Percentiles rank a stretch among this genome's conserved stretches.
phyloP scores from a whole-genome alignment of 2,113 vertebrate species.

The mouse (Mus musculus) region DNA sequence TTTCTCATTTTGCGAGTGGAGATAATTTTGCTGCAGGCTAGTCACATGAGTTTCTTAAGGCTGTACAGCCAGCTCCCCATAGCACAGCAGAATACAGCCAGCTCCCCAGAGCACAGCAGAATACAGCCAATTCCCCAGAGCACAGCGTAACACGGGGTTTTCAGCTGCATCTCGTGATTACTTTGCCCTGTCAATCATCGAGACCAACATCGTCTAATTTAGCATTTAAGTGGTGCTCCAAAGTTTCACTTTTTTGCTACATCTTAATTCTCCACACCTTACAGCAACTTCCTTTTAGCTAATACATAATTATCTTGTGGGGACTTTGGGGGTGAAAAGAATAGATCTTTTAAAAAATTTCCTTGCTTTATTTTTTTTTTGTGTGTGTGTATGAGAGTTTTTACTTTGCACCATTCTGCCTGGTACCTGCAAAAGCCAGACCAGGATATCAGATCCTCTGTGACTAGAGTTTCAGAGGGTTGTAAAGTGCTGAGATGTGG shows the following conservation, averaged over 20 bases:
- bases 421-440: neutral
- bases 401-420: neutral
- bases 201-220: neutral
- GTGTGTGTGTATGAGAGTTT: neutral
- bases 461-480: neutral
- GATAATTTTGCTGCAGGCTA: neutral
- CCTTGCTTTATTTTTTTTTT: neutral
- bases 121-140: too few species aligned
- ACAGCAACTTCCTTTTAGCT: slow-evolving; percentile 17
- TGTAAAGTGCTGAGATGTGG: too few species aligned
- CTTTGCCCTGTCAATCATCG: neutral
- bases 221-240: neutral
- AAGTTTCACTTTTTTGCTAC: slow-evolving; percentile 35
- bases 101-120: too few species aligned
- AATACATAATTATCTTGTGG: neutral
- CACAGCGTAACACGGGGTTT: neutral
- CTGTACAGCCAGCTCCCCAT: neutral
- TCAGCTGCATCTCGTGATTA: neutral
- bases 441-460: neutral
- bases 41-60: slow-evolving; percentile 45
- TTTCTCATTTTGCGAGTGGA: slow-evolving; percentile 38
- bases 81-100: neutral
- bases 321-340: neutral
- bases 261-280: slow-evolving; percentile 12
- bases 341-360: neutral